A percentile compares a stretch with the other conserved stretches of the same genome.
These are phyloP conservation scores for Myotis daubentonii DNA, from an alignment of 2,797 vertebrate genomes.

Conservation along the genomic window DNA sequence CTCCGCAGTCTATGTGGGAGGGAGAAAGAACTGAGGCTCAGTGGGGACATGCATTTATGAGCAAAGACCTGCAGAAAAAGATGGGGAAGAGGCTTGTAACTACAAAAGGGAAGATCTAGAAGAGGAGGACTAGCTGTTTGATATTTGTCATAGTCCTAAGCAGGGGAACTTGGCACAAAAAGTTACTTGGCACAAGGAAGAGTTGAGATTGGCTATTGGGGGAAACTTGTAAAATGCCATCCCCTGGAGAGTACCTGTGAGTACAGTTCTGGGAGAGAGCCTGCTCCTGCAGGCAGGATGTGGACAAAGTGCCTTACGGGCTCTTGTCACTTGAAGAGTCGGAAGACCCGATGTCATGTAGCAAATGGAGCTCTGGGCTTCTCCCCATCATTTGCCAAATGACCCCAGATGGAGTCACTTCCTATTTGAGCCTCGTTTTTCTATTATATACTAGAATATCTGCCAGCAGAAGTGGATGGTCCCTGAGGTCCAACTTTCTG, in stretches of 20 bases:
- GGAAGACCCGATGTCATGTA: neutral
- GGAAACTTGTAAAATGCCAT: neutral
- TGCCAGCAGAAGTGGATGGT: neutral
- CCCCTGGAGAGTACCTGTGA: neutral
- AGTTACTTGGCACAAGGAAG: neutral
- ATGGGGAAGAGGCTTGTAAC: no score
- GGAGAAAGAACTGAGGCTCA: neutral
- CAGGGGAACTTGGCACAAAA: neutral
- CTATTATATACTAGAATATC: neutral
- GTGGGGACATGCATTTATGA: neutral
- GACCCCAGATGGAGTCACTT: neutral
- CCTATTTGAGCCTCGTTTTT: neutral
- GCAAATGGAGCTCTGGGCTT: neutral
- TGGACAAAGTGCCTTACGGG: neutral
- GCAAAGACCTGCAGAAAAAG: neutral
- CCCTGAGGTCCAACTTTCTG: neutral
- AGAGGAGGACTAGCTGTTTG: neutral
- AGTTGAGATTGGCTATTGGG: neutral
- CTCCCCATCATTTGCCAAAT: neutral
- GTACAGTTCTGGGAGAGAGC: neutral
- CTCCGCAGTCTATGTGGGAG: neutral
- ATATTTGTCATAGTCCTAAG: neutral
- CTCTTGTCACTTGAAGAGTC: neutral
- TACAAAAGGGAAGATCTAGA: neutral
- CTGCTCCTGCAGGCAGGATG: neutral